These are phyloP conservation scores for Drosophila antonietae DNA, from an alignment of 2,888 invertebrate genomes.

Conservation along the genomic window DNA sequence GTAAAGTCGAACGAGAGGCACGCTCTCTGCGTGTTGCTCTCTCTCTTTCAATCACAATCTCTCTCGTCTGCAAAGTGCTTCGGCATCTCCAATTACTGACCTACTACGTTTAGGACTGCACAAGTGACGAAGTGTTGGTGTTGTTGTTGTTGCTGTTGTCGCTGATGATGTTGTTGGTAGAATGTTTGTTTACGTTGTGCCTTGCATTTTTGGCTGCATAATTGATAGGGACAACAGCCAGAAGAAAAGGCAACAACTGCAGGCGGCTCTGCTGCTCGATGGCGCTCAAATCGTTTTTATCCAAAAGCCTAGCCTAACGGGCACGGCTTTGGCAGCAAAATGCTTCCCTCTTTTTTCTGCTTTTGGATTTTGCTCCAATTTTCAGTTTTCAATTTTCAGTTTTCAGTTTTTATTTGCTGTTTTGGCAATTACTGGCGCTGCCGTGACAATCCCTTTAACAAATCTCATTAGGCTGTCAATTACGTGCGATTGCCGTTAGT, in stretches of 20 bases:
- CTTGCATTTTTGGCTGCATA: conserved; percentile 68
- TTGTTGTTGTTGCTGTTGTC: conserved; percentile 13
- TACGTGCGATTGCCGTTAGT: conserved; percentile 63
- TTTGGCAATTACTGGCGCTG: conserved; percentile 62
- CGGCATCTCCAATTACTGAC: conserved; percentile 63
- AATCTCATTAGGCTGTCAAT: conserved; percentile 78
- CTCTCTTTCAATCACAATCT: not conserved
- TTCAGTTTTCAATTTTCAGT: not conserved
- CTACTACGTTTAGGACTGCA: conserved; percentile 58
- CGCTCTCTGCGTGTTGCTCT: not conserved
- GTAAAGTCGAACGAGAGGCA: not conserved
- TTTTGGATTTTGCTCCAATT: not conserved
- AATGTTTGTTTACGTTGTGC: conserved; percentile 74
- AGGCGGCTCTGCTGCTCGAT: conserved; percentile 40
- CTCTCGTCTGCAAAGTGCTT: conserved; percentile 36
- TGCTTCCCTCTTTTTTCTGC: conserved; percentile 1
- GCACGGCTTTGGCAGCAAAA: conserved; percentile 18
- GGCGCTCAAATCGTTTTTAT: conserved; percentile 44
- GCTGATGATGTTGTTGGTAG: conserved; percentile 39
- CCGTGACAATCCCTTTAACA: conserved; percentile 74
- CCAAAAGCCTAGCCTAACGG: conserved; percentile 1
- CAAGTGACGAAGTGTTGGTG: conserved; percentile 44
- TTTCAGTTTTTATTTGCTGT: conserved; percentile 16
- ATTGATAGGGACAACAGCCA: conserved; percentile 63
- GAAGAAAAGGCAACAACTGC: conserved; percentile 47